A percentile compares a stretch with the other conserved stretches of the same genome.
Evolutionary conservation across 2,113 vertebrate genomes (phyloP).

Genomic region (Girardinichthys multiradiatus): DNA sequence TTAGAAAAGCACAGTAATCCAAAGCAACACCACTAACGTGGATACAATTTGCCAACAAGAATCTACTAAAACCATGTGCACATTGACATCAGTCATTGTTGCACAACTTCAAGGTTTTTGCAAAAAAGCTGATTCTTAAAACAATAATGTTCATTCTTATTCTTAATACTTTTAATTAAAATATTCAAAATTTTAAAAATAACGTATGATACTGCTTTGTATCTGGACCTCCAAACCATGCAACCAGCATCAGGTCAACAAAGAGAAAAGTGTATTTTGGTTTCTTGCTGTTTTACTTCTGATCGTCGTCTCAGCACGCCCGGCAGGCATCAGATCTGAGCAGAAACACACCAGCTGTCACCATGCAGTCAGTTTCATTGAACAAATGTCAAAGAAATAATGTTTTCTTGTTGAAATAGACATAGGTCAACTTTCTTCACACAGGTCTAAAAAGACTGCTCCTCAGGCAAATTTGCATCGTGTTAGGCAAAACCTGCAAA

Average conservation of each 20-base stretch:
- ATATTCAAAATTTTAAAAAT: no score
- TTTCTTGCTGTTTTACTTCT: constrained; percentile 22
- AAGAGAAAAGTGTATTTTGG: constrained; percentile 6
- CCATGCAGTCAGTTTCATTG: background rate
- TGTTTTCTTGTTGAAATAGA: background rate
- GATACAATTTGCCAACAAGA: no score
- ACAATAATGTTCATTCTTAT: no score
- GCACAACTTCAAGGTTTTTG: no score
- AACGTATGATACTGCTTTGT: no score
- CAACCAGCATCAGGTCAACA: background rate
- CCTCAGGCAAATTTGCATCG: background rate
- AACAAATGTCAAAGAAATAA: background rate
- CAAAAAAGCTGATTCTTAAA: no score
- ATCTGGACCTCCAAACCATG: background rate
- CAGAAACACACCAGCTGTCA: background rate
- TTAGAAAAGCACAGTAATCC: no score
- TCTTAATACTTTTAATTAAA: no score
- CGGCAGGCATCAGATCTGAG: constrained; percentile 33
- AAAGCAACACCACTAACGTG: no score
- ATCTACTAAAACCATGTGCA: no score
- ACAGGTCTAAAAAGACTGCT: background rate
- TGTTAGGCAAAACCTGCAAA: background rate
- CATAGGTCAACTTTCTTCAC: background rate
- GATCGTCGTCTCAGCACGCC: constrained; percentile 39
- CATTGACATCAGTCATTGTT: no score